Conservation (phyloP, 1,140 invertebrate genomes). For the Brachionus calyciflorus region DNA sequence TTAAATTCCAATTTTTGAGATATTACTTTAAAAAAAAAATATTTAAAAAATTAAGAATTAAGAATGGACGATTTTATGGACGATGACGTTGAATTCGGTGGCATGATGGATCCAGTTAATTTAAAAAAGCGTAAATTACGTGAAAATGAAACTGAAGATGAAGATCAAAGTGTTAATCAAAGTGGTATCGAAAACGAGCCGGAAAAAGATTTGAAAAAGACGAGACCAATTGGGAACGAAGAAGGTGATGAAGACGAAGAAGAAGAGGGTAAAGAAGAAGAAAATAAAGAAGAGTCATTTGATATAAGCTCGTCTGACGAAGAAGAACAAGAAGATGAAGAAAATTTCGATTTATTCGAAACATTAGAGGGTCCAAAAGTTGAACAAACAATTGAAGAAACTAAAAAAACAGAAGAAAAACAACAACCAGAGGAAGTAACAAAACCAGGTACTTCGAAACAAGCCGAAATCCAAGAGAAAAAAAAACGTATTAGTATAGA, state of each 20-base stretch:
- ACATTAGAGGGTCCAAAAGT: background rate
- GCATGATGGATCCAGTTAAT: background rate
- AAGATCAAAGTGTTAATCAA: background rate
- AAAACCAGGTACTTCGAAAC: background rate
- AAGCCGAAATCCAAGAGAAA: background rate
- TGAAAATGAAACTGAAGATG: background rate
- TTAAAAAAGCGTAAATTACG: background rate
- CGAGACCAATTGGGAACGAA: background rate
- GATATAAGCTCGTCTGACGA: slow-evolving; percentile 9
- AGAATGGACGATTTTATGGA: too few relatives aligned
- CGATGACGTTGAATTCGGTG: too few relatives aligned
- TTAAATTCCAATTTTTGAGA: too few relatives aligned
- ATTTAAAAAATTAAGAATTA: too few relatives aligned
- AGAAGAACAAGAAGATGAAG: slow-evolving; percentile 13
- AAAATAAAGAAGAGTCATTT: slow-evolving; percentile 23
- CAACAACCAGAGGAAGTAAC: background rate
- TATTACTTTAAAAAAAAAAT: too few relatives aligned
- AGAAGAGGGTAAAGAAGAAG: slow-evolving; percentile 11
- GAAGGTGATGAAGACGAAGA: slow-evolving; percentile 4
- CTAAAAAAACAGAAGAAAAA: background rate
- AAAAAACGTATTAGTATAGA: slow-evolving; percentile 29
- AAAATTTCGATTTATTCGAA: slow-evolving; percentile 32
- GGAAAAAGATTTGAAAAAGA: background rate
- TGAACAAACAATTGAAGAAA: background rate
- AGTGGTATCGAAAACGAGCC: background rate